These are phyloP conservation scores for Drosophila cognata DNA, from an alignment of 2,888 invertebrate species.

Conservation along the genomic window DNA sequence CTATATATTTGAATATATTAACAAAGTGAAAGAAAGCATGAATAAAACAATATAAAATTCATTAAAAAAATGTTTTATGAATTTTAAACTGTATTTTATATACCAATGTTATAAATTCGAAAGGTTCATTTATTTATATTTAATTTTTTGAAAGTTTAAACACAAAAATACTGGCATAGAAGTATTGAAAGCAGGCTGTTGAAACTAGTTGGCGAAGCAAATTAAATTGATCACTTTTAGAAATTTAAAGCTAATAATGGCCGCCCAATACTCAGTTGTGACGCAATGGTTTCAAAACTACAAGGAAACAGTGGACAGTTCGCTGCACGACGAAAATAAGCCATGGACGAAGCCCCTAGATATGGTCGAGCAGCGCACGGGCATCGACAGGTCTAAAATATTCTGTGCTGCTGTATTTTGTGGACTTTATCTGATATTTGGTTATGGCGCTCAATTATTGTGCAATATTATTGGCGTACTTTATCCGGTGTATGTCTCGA, in stretches of 20 bases:
- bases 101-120: background rate
- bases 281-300: too few species aligned
- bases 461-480: slow-evolving; percentile 97
- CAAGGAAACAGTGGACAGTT: too few species aligned
- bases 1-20: background rate
- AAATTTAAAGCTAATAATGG: too few species aligned
- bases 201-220: too few species aligned
- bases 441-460: slow-evolving; percentile 97
- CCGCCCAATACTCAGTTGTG: too few species aligned
- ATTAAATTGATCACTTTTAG: too few species aligned
- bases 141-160: background rate
- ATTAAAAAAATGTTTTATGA: background rate
- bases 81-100: background rate
- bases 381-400: too few species aligned
- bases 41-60: background rate
- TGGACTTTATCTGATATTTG: slow-evolving; percentile 96
- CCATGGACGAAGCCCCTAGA: too few species aligned
- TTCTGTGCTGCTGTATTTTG: slow-evolving; percentile 88
- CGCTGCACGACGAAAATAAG: too few species aligned
- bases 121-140: background rate
- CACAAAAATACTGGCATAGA: background rate
- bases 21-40: background rate
- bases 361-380: too few species aligned
- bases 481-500: slow-evolving; percentile 97
- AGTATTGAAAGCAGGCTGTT: too few species aligned